Conservation (phyloP, 2,888 invertebrate species). For the Callyntrura sp. region DNA sequence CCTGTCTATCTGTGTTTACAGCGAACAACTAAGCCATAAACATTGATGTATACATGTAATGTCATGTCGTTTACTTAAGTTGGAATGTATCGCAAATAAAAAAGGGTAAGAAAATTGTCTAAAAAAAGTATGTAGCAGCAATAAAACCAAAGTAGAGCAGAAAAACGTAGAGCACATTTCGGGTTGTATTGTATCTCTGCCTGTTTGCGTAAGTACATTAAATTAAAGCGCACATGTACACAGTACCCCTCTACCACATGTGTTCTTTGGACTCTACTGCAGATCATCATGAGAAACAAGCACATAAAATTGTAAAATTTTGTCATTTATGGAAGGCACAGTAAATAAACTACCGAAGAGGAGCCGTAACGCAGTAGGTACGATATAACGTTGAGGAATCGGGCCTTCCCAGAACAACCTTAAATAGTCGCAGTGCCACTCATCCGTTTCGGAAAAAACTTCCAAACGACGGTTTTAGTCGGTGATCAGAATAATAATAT, state of each 20-base stretch:
- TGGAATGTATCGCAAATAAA: neutral
- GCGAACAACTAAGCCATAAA: constrained; percentile 11
- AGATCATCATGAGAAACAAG: neutral
- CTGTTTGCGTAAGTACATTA: too few species aligned
- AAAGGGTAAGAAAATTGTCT: neutral
- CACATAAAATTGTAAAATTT: constrained; percentile 17
- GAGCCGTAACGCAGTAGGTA: too few species aligned
- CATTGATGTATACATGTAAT: neutral
- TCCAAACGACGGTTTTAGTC: neutral
- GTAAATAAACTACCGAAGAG: constrained; percentile 36
- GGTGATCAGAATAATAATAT: constrained; percentile 28
- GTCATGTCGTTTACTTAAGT: neutral
- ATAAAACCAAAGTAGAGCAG: neutral
- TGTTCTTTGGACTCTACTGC: too few species aligned
- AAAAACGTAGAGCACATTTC: neutral
- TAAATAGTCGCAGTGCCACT: neutral
- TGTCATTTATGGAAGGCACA: constrained; percentile 18
- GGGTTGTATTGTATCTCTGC: neutral
- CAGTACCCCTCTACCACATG: neutral
- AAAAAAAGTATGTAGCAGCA: neutral
- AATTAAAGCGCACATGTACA: neutral
- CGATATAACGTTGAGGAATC: neutral
- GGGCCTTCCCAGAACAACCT: neutral
- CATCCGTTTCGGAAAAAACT: neutral
- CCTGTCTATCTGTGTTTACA: neutral